Conservation (phyloP, 2,797 vertebrate genomes). For the Mormyrops attenuatus region DNA sequence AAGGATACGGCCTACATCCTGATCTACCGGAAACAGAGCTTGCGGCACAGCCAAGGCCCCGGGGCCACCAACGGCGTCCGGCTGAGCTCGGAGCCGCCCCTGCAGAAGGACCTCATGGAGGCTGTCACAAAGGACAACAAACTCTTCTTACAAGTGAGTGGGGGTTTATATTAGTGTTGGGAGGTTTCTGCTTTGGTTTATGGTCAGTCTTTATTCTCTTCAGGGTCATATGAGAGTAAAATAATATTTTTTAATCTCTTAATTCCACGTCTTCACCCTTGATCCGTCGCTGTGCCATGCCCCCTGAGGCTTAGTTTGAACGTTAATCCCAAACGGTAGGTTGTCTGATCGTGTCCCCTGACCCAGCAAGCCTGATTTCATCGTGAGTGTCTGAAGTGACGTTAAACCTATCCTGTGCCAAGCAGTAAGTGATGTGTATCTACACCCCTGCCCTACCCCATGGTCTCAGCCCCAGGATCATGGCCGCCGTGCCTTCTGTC, state of each 20-base stretch:
- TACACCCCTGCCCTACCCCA: not conserved
- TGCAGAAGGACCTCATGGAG: slow-evolving; percentile 96
- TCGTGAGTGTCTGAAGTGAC: not conserved
- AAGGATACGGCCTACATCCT: slow-evolving; percentile 98
- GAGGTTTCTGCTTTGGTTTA: not conserved
- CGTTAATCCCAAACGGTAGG: not conserved
- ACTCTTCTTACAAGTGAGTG: slow-evolving; percentile 88
- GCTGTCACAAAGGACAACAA: slow-evolving; percentile 98
- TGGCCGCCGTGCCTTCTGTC: not conserved
- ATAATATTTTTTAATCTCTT: not conserved
- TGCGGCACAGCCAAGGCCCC: slow-evolving; percentile 43
- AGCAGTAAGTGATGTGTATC: not conserved
- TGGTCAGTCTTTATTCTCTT: not conserved
- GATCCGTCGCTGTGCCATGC: not conserved
- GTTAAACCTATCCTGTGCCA: not conserved
- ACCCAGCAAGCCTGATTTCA: not conserved
- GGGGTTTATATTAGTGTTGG: not conserved
- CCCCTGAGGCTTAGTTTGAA: not conserved
- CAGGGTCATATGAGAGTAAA: not conserved
- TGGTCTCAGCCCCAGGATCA: not conserved
- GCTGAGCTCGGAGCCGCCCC: slow-evolving; percentile 80
- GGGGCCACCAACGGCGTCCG: slow-evolving; percentile 63
- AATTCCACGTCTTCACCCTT: not conserved
- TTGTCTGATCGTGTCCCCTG: not conserved
- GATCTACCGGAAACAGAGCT: slow-evolving; percentile 86